Evolutionary conservation across 2,797 vertebrate genomes (phyloP).

Genomic region (Australoheros facetus): DNA sequence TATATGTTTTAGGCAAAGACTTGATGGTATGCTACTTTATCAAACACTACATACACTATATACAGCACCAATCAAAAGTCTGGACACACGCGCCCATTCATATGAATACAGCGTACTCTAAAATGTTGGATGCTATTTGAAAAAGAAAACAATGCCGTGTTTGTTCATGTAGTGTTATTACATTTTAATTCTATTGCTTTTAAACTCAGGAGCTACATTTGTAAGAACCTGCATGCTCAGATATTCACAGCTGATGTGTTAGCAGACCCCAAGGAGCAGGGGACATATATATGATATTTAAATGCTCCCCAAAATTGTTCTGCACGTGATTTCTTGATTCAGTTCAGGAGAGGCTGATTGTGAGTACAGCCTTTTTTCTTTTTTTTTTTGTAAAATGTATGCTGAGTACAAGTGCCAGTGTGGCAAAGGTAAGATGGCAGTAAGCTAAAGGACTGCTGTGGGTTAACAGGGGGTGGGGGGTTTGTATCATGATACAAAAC

Average conservation of each 20-base stretch:
- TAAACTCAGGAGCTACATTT: slow-evolving; percentile 11
- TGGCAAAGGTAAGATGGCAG: not conserved
- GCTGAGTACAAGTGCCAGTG: not conserved
- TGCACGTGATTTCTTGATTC: slow-evolving; percentile 27
- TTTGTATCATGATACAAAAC: not conserved
- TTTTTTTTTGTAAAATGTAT: slow-evolving; percentile 1
- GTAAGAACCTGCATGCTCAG: not conserved
- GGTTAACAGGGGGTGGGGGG: not conserved
- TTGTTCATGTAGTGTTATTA: not conserved
- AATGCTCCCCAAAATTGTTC: slow-evolving; percentile 30
- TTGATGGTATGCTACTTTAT: slow-evolving; percentile 1
- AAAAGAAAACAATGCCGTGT: not conserved
- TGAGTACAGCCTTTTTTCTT: slow-evolving; percentile 13
- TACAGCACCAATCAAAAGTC: too few species aligned
- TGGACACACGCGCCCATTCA: too few species aligned
- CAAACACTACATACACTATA: not conserved
- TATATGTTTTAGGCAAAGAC: slow-evolving; percentile 24
- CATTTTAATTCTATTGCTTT: slow-evolving; percentile 20
- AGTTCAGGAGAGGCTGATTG: not conserved
- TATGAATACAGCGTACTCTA: not conserved
- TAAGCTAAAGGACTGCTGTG: not conserved
- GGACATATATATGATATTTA: slow-evolving; percentile 29
- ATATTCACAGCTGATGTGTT: slow-evolving; percentile 28
- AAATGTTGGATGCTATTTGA: not conserved
- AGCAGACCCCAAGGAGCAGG: slow-evolving; percentile 4